phyloP scores from a whole-genome alignment of 2,797 vertebrate species.

The Pitangus sulphuratus region DNA sequence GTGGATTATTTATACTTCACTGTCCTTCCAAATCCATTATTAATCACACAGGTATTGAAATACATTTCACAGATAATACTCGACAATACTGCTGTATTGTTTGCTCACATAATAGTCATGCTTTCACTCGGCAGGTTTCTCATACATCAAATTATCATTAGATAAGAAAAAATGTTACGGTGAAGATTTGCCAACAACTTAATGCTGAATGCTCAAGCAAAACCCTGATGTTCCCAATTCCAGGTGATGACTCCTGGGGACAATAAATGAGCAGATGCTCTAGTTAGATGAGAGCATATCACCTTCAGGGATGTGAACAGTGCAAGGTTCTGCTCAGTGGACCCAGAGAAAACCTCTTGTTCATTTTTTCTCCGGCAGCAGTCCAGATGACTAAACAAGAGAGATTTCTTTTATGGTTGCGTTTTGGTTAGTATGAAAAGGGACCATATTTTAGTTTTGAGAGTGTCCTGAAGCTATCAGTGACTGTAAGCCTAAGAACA shows the following conservation, averaged over 20 bases:
- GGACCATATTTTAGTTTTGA: background rate
- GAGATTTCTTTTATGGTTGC: conserved; percentile 21
- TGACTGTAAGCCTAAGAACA: background rate
- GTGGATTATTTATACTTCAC: conserved; percentile 61
- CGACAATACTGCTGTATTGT: conserved; percentile 66
- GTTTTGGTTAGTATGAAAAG: background rate
- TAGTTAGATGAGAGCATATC: conserved; percentile 61
- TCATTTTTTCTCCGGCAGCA: conserved; percentile 51
- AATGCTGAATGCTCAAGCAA: conserved; percentile 41
- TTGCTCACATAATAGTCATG: conserved; percentile 42
- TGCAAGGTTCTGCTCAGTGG: conserved; percentile 52
- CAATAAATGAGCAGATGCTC: conserved; percentile 68
- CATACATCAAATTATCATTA: conserved; percentile 69
- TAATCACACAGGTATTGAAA: conserved; percentile 71
- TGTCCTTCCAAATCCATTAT: conserved; percentile 66
- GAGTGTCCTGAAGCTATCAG: background rate
- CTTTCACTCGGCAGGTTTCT: conserved; percentile 62
- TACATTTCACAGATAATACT: conserved; percentile 65
- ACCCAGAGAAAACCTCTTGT: conserved; percentile 51
- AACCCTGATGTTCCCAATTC: conserved; percentile 56
- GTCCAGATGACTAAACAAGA: conserved; percentile 50
- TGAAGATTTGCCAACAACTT: conserved; percentile 64
- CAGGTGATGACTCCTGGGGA: conserved; percentile 67
- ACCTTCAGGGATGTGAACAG: conserved; percentile 57
- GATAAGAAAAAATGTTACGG: conserved; percentile 57